Conservation (phyloP, 1,140 invertebrate species). For the Pseudoatta argentina region DNA sequence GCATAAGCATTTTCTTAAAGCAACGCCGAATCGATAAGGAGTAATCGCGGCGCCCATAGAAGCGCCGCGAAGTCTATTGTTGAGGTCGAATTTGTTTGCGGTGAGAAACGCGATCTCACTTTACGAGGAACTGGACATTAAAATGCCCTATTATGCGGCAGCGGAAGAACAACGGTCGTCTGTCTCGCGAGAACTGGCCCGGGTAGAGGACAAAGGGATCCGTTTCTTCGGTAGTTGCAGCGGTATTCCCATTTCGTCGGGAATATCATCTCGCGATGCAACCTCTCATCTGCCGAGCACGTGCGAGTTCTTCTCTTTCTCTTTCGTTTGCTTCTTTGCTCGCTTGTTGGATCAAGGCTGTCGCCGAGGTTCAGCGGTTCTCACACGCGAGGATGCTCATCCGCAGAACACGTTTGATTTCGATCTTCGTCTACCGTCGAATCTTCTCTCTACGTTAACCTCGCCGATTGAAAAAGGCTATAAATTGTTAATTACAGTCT, state of each 20-base stretch:
- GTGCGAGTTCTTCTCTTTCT: constrained; percentile 62
- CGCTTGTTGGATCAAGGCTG: constrained; percentile 63
- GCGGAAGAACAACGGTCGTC: constrained; percentile 49
- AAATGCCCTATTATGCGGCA: constrained; percentile 43
- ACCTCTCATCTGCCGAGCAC: constrained; percentile 75
- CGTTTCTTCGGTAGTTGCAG: constrained; percentile 49
- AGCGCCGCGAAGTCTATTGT: neutral
- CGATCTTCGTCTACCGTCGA: neutral
- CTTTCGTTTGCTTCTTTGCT: neutral
- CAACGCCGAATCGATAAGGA: neutral
- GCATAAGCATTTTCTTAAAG: neutral
- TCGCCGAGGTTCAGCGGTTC: constrained; percentile 68
- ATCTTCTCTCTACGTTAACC: neutral
- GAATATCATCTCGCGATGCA: constrained; percentile 72
- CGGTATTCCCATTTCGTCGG: constrained; percentile 72
- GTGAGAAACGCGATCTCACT: constrained; percentile 30
- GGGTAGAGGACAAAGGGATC: constrained; percentile 56
- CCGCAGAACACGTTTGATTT: neutral
- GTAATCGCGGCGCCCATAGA: neutral
- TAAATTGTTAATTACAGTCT: constrained; percentile 37
- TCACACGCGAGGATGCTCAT: constrained; percentile 36
- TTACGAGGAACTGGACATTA: constrained; percentile 9
- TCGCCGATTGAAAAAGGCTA: constrained; percentile 7
- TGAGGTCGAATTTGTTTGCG: neutral
- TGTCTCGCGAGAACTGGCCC: constrained; percentile 17